phyloP scores from a whole-genome alignment of 2,888 invertebrate genomes.

The Heliconius charithonia region DNA sequence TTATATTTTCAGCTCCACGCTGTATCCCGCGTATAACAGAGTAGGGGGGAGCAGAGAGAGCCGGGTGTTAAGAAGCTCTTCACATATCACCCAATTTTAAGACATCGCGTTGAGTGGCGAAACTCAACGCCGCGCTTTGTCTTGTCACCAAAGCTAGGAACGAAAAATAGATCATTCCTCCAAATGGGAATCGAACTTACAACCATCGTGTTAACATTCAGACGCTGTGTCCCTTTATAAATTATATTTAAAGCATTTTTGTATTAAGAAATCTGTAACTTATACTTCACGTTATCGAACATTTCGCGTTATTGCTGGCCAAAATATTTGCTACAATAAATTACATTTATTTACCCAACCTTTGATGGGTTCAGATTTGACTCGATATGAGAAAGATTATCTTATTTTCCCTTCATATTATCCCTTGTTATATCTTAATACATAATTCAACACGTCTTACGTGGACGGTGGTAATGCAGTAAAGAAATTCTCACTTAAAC shows the following conservation, averaged over 20 bases:
- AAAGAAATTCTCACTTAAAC: constrained; percentile 8
- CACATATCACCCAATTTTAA: not conserved
- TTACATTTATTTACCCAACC: not conserved
- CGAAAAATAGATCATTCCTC: no score
- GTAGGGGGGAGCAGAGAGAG: not conserved
- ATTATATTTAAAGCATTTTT: not conserved
- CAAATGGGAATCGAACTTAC: not conserved
- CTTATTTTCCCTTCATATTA: not conserved
- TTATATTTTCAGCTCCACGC: not conserved
- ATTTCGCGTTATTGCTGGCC: not conserved
- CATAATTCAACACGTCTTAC: constrained; percentile 30
- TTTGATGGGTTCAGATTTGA: not conserved
- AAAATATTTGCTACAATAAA: not conserved
- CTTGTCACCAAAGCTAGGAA: not conserved
- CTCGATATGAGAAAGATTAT: constrained; percentile 1
- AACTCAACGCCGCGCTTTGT: not conserved
- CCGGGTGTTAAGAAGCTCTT: no score
- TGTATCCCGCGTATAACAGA: not conserved
- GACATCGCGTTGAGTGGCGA: not conserved
- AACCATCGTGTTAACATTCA: not conserved
- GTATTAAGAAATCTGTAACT: not conserved
- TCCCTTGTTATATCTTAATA: constrained; percentile 11
- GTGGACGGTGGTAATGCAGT: constrained; percentile 6
- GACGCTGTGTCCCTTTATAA: not conserved
- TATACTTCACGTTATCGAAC: not conserved